Percentiles rank a stretch among this genome's conserved stretches.
These are phyloP conservation scores for Acronicta psi DNA, from an alignment of 2,888 invertebrate genomes.

Conservation along the genomic window DNA sequence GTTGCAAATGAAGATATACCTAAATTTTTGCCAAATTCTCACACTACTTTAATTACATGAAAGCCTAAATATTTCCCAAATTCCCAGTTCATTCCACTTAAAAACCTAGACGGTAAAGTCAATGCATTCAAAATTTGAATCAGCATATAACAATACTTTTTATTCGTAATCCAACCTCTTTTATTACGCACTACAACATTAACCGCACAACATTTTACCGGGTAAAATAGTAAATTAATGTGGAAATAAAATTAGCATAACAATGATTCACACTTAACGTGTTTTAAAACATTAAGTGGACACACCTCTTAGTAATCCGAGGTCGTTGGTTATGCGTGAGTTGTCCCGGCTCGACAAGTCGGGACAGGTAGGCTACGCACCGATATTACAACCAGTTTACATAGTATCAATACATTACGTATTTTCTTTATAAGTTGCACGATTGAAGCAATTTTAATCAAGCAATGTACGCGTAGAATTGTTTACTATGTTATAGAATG, in stretches of 20 bases:
- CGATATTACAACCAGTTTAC: slow-evolving; percentile 18
- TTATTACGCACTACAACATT: slow-evolving; percentile 34
- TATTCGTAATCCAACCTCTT: slow-evolving; percentile 23
- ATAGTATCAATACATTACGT: slow-evolving; percentile 9
- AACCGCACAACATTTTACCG: slow-evolving; percentile 24
- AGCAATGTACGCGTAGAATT: slow-evolving; percentile 5
- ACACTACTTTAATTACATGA: too few species aligned
- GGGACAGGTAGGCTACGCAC: slow-evolving; percentile 62
- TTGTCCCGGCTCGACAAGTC: slow-evolving; percentile 64
- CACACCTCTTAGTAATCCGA: slow-evolving; percentile 45
- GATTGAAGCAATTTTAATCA: neutral
- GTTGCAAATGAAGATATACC: too few species aligned
- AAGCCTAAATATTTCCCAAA: too few species aligned
- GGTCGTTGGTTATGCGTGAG: slow-evolving; percentile 62
- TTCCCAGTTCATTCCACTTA: too few species aligned
- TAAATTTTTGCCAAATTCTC: too few species aligned
- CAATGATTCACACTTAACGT: slow-evolving; percentile 42
- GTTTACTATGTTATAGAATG: too few species aligned
- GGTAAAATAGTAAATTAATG: slow-evolving; percentile 41
- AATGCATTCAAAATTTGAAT: too few species aligned
- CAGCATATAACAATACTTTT: too few species aligned
- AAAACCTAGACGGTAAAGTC: too few species aligned
- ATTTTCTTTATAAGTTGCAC: neutral
- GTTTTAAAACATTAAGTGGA: slow-evolving; percentile 44
- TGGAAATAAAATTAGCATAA: slow-evolving; percentile 51